Base-by-base conservation (phyloP, 2,888 invertebrate genomes). In the Megamerina dolium region DNA sequence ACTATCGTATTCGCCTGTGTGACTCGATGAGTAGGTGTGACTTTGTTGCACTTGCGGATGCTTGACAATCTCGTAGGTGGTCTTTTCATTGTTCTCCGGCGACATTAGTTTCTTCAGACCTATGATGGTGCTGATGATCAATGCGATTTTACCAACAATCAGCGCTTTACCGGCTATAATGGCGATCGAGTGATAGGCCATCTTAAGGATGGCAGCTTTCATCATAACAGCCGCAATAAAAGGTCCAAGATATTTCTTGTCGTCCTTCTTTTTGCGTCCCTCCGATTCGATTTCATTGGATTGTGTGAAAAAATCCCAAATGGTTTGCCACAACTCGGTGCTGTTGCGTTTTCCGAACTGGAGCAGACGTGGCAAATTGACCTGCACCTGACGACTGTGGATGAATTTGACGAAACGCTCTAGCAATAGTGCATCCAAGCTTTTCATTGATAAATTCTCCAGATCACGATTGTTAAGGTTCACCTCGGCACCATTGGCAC, bases 21-120 rank as follows among this genome's bases (percentile, higher is more conserved):
- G 79, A 46, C 67, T 69, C 5, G 81, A 77, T 2, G 85, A 84
- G 61, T 87, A 87, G 5, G 83, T 80, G 61, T 87, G 85, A 56
- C 80, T 81, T 63, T 85, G 84, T 37, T 82, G 82, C 41, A 87
- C 81, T 60, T 85, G 83, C n/a, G 88, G 89, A 69, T 87, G 84
- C 66, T 88, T 88, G 41, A 89, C 83, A 54, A 89, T 87, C 71
- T 89, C 88, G 54, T 87, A 84, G 5, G 87, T 87, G 1, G 87
- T 87, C 68, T 86, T 86, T 59, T 87, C 85, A 46, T 82, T 79
- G 14, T 80, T 79, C 50, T 82, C 83, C 37, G 76, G 75, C 5
- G 80, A 78, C 20, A 88, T 79, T 23, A 89, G 73, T 58, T 87
- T 87, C 74, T 88, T 88, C 41, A 89, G 72, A 0, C 85, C 88